Percentiles rank a stretch among this genome's conserved stretches.
Conservation (phyloP, 2,797 vertebrate genomes). For the Propithecus perrieri region DNA sequence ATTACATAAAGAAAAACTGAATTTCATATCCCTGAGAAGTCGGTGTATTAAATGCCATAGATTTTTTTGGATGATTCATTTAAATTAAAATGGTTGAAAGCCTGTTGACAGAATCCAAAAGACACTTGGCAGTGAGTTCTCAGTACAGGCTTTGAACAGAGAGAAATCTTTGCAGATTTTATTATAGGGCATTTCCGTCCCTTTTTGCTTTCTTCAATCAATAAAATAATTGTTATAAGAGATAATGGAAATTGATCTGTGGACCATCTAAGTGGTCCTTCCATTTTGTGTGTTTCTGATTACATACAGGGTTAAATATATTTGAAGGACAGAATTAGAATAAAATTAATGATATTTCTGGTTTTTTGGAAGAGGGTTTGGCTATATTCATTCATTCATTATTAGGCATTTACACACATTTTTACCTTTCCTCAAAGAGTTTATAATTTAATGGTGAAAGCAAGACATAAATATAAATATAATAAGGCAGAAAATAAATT, state of each 20-base stretch:
- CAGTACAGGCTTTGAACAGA: slow-evolving; percentile 46
- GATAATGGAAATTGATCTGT: slow-evolving; percentile 16
- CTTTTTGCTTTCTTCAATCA: slow-evolving; percentile 31
- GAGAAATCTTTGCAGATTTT: slow-evolving; percentile 67
- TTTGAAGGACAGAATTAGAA: background rate
- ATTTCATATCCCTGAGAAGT: slow-evolving; percentile 69
- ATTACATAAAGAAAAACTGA: slow-evolving; percentile 72
- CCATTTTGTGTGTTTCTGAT: background rate
- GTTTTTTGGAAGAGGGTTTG: background rate
- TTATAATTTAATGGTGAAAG: background rate
- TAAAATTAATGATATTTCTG: slow-evolving; percentile 29
- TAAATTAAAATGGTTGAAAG: slow-evolving; percentile 72
- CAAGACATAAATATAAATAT: background rate
- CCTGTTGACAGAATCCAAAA: slow-evolving; percentile 69
- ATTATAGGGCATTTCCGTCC: slow-evolving; percentile 52
- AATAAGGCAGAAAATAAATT: slow-evolving; percentile 24
- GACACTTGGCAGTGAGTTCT: slow-evolving; percentile 64
- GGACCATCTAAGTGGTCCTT: background rate
- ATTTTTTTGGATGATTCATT: slow-evolving; percentile 71
- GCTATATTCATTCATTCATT: background rate
- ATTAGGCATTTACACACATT: background rate
- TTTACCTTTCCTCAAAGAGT: slow-evolving; percentile 1
- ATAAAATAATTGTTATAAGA: slow-evolving; percentile 33
- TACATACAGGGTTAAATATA: background rate
- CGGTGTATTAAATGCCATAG: slow-evolving; percentile 74